Evolutionary conservation across 2,797 vertebrate genomes (phyloP).

Genomic region (Melopsittacus undulatus): DNA sequence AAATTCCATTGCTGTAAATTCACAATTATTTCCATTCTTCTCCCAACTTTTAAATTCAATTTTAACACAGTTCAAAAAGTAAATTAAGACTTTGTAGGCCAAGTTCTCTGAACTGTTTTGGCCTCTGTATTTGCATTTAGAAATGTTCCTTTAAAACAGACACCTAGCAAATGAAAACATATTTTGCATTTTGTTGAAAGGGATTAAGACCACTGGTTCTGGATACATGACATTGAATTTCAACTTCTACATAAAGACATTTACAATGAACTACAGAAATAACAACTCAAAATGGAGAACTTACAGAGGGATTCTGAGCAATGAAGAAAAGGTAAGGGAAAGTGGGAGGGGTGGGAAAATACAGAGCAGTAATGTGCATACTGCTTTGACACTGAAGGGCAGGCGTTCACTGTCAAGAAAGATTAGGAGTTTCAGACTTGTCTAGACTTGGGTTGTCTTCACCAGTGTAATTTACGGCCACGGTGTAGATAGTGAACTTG

Average conservation of each 20-base stretch:
- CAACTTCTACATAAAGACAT: slow-evolving; percentile 81
- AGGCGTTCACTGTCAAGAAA: slow-evolving; percentile 12
- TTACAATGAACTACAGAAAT: slow-evolving; percentile 80
- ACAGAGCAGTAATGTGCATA: accelerated
- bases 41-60: not conserved
- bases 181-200: slow-evolving; percentile 67
- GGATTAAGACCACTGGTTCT: slow-evolving; percentile 82
- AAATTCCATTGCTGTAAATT: not conserved
- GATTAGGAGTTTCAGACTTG: slow-evolving; percentile 25
- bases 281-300: slow-evolving; percentile 82
- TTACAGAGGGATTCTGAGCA: slow-evolving; percentile 79
- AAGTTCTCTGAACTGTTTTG: not conserved
- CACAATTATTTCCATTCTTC: not conserved
- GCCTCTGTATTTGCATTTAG: not conserved
- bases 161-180: not conserved
- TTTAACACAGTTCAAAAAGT: not conserved
- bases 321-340: slow-evolving; percentile 80
- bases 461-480: not conserved
- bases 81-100: not conserved
- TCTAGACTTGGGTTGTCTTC: slow-evolving; percentile 10
- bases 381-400: not conserved
- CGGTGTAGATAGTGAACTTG: not conserved
- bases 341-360: not conserved
- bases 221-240: slow-evolving; percentile 72
- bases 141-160: not conserved